Percentiles rank a stretch among this genome's conserved stretches.
Evolutionary conservation across 2,113 vertebrate species (phyloP).

Genomic region (Coptodon bakossiorum): DNA sequence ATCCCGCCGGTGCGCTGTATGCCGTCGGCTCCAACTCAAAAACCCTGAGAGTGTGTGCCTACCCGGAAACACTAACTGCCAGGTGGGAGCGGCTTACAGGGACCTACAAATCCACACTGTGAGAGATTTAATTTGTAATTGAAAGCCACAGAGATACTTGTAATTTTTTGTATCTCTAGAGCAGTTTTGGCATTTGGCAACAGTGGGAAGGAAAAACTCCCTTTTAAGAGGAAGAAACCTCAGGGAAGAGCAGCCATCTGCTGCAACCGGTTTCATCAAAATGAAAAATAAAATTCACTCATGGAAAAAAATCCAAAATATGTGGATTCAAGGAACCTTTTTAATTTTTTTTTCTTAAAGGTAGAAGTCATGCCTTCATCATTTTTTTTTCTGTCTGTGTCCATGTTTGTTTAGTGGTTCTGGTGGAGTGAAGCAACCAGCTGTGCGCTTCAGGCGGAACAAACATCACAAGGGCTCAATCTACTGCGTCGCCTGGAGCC

Average conservation of each 20-base stretch:
- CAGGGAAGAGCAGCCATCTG: background rate
- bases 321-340: background rate
- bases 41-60: conserved; percentile 92
- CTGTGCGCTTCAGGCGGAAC: conserved; percentile 92
- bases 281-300: background rate
- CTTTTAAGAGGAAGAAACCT: background rate
- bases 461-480: conserved; percentile 99
- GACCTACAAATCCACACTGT: background rate
- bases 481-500: conserved; percentile 98
- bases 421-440: conserved; percentile 77
- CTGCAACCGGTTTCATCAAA: background rate
- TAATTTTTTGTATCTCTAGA: background rate
- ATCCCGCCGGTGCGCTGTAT: conserved; percentile 90
- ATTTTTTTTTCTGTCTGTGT: background rate
- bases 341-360: background rate
- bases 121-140: background rate
- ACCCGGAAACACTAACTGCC: conserved; percentile 79
- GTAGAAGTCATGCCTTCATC: background rate
- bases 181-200: background rate
- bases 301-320: background rate
- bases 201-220: background rate
- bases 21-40: conserved; percentile 98
- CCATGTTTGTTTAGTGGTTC: conserved; percentile 59
- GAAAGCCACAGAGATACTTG: background rate
- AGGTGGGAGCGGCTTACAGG: conserved; percentile 64